Percentiles rank a stretch among this genome's conserved stretches.
Evolutionary conservation across 2,113 vertebrate species (phyloP).

Genomic region (Alaudala cheleensis): DNA sequence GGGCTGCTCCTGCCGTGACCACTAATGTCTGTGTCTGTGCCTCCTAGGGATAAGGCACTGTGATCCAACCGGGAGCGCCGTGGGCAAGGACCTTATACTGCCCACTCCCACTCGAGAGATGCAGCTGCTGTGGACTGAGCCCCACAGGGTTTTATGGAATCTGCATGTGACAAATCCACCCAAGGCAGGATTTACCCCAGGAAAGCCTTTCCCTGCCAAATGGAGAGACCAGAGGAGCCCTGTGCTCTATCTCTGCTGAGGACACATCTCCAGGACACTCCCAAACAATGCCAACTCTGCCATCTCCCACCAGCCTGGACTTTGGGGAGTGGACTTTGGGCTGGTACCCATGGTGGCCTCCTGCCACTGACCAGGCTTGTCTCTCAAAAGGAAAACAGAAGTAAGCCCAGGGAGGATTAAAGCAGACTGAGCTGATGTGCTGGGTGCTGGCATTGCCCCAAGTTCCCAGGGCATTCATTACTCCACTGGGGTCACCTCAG

Average conservation of each 20-base stretch:
- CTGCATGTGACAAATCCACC: fast-evolving
- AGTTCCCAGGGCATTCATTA: no score
- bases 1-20: not conserved
- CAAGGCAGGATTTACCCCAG: not conserved
- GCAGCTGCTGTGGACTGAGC: not conserved
- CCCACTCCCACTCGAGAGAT: not conserved
- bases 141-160: not conserved
- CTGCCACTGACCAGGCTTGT: not conserved
- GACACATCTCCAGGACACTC: not conserved
- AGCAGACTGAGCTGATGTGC: not conserved
- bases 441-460: not conserved
- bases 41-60: not conserved
- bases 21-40: not conserved
- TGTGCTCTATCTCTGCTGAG: not conserved
- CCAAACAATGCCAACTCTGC: not conserved
- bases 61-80: not conserved
- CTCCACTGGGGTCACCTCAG: fast-evolving
- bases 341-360: not conserved
- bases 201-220: not conserved
- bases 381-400: no score
- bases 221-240: not conserved
- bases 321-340: not conserved
- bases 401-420: slow-evolving; percentile 38
- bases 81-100: not conserved
- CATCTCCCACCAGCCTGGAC: not conserved